Base-by-base conservation (phyloP, 35 echinoderm and acorn worm genomes). In the Lytechinus pictus region DNA sequence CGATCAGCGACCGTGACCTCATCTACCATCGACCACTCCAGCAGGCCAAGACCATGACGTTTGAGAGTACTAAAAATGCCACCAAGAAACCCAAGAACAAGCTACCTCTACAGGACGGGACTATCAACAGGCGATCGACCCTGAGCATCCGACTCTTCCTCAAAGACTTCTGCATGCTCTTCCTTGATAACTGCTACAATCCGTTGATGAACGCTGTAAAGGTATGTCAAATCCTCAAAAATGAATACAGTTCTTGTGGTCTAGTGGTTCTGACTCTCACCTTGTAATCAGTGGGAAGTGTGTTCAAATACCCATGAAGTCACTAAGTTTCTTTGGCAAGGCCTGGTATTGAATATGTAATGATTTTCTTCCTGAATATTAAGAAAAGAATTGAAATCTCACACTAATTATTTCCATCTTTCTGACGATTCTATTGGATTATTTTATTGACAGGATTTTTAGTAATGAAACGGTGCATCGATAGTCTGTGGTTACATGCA, bases 171-270 rank as follows among this genome's bases (percentile, higher is more conserved):
- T 99, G 98, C 86, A 71, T 61, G 16, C 95, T 99, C 66, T 97
- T 99, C 87, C 54, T 99, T 51, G 98, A 98, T 86, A 99, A 99
- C 92, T 99, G 98, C 86, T 99, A 99, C 96, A 99, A 99, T 89
- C 95, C 97, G 2, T 72, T 98, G 9, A 99, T 99, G 97, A 94
- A 97, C 87, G 94, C 95, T 92, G 98, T 99, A 2, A 99, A 97
- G 98, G 98, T 99, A 86, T 54, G 92, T 96, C 8, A 57, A 79
- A 6, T 79, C 21, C 19, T 24, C 66, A 79, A 79, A 16, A 2
- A 8, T 79, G 56, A 58, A 58, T 58, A 10, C 56, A 58, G 2
- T 44, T 1, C 33, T 44, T 44, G 33, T 44, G 33, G 33, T 44
- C 1, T 44, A 44, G 33, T 44, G 33, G 33, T 44, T 44, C 33